These are phyloP conservation scores for Exocentrus adspersus DNA, from an alignment of 2,888 invertebrate species.

Conservation along the genomic window DNA sequence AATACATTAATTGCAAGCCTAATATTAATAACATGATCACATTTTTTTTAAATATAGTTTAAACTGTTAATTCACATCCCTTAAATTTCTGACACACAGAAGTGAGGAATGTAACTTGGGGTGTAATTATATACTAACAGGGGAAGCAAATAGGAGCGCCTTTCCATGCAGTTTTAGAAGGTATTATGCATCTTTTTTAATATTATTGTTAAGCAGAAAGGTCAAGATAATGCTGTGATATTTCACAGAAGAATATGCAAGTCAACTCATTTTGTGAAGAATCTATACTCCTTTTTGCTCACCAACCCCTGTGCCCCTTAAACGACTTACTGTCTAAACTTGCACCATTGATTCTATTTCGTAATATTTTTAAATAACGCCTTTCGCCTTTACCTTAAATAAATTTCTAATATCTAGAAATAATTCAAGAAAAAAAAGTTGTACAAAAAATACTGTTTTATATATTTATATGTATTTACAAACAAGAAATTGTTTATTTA, in stretches of 20 bases:
- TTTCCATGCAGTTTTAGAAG: too few species aligned
- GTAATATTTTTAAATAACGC: constrained; percentile 48
- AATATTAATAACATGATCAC: constrained; percentile 38
- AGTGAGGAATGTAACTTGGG: constrained; percentile 58
- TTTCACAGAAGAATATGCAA: too few species aligned
- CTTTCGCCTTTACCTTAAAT: constrained; percentile 46
- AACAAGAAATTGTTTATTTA: constrained; percentile 43
- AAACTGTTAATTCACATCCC: constrained; percentile 41
- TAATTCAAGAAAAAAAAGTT: constrained; percentile 53
- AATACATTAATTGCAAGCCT: constrained; percentile 32
- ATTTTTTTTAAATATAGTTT: constrained; percentile 39
- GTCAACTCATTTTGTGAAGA: neutral
- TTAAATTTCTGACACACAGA: constrained; percentile 44
- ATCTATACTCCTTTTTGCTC: constrained; percentile 6
- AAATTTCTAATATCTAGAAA: constrained; percentile 49
- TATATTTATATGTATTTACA: constrained; percentile 44
- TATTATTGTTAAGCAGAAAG: too few species aligned
- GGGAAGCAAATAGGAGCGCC: constrained; percentile 12
- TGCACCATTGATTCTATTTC: constrained; percentile 61
- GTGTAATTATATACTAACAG: constrained; percentile 24
- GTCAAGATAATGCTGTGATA: too few species aligned
- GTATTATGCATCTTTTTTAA: too few species aligned
- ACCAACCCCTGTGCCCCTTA: constrained; percentile 43
- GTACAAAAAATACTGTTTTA: constrained; percentile 56
- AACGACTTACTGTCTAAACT: constrained; percentile 41